A percentile compares a stretch with the other conserved stretches of the same genome.
Conservation (phyloP, 2,888 invertebrate genomes). For the Balanococcus diminutus region DNA sequence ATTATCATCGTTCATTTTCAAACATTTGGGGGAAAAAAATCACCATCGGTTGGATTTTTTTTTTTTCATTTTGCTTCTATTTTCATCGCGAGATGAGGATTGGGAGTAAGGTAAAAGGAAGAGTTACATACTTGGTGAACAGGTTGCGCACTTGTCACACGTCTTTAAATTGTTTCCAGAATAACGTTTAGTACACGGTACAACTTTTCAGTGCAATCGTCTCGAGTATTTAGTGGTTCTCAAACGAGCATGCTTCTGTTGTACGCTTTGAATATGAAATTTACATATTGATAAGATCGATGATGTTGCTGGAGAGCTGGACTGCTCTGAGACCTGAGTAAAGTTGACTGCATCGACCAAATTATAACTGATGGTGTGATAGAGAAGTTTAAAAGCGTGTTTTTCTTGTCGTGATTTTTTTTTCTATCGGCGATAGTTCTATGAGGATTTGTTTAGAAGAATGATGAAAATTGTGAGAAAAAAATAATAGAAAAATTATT, state of each 20-base stretch:
- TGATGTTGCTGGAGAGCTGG: not conserved
- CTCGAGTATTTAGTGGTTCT: constrained; percentile 1
- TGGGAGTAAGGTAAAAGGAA: too few relatives aligned
- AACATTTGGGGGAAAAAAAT: not conserved
- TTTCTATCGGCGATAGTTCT: too few relatives aligned
- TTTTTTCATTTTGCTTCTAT: not conserved
- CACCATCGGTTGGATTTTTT: not conserved
- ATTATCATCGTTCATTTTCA: constrained; percentile 18
- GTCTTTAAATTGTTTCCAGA: not conserved
- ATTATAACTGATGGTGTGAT: not conserved
- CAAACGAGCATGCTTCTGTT: not conserved
- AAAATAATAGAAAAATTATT: too few relatives aligned
- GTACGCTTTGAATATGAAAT: not conserved
- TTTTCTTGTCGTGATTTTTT: too few relatives aligned
- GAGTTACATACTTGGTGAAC: not conserved
- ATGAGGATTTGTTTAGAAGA: too few relatives aligned
- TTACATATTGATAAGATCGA: constrained; percentile 29
- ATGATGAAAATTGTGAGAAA: too few relatives aligned
- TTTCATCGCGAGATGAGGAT: not conserved
- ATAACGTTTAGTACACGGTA: not conserved
- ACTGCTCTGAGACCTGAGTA: too few relatives aligned
- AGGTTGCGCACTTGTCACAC: constrained; percentile 22
- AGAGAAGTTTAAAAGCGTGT: not conserved
- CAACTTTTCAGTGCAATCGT: constrained; percentile 4
- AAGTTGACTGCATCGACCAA: not conserved